A percentile compares a stretch with the other conserved stretches of the same genome.
Evolutionary conservation across 2,797 vertebrate species (phyloP).

Genomic region (Fundulus diaphanus): DNA sequence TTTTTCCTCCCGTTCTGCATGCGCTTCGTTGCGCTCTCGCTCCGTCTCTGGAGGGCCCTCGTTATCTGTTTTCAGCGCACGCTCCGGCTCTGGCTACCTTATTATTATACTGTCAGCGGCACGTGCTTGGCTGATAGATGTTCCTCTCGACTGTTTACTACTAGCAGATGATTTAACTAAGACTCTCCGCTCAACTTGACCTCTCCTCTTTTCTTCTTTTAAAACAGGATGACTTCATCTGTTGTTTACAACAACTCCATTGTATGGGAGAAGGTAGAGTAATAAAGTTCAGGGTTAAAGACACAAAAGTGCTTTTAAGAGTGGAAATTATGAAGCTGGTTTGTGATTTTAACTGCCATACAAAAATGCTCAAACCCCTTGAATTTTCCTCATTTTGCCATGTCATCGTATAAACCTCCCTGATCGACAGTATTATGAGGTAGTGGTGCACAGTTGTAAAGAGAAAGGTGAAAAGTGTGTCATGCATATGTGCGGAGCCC

Average conservation of each 20-base stretch:
- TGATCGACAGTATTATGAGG: not conserved
- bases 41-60: conserved; percentile 54
- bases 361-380: not conserved
- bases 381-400: not conserved
- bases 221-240: conserved; percentile 75
- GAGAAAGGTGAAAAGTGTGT: not conserved
- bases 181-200: conserved; percentile 68
- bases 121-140: conserved; percentile 81
- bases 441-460: not conserved
- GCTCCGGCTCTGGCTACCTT: conserved; percentile 70
- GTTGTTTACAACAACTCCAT: conserved; percentile 74
- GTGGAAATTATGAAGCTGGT: conserved; percentile 22
- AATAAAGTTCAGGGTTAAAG: conserved; percentile 35
- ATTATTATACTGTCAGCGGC: conserved; percentile 81
- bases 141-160: conserved; percentile 80
- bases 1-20: conserved; percentile 52
- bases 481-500: not conserved
- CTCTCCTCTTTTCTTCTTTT: conserved; percentile 65
- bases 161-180: conserved; percentile 81
- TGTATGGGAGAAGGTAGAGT: conserved; percentile 60
- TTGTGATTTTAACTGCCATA: not conserved
- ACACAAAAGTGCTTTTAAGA: conserved; percentile 24
- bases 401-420: not conserved
- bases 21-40: conserved; percentile 7
- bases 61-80: conserved; percentile 78